phyloP scores from a whole-genome alignment of 2,113 vertebrate species.

The Oncorhynchus clarkii region DNA sequence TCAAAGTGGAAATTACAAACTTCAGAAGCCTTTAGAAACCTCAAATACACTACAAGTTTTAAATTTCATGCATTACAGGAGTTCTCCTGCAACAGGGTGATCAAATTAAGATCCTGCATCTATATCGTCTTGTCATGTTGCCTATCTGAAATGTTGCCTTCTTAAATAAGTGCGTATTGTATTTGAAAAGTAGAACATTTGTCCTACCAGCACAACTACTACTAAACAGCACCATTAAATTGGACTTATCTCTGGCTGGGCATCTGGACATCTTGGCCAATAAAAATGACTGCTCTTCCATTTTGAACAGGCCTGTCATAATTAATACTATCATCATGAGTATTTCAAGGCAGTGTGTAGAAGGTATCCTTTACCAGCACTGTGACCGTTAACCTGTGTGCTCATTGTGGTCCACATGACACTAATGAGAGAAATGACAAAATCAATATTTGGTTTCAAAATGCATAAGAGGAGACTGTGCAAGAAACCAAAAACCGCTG shows the following conservation, averaged over 20 bases:
- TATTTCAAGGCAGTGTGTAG: neutral
- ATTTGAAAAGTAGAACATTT: neutral
- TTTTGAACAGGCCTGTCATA: neutral
- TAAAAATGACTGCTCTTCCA: neutral
- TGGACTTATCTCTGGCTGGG: neutral
- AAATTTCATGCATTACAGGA: too few relatives aligned
- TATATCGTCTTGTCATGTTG: too few relatives aligned
- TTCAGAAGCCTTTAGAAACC: too few relatives aligned
- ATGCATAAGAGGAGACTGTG: neutral
- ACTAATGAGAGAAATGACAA: neutral
- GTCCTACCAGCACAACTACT: neutral
- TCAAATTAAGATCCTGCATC: too few relatives aligned
- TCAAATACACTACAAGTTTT: too few relatives aligned
- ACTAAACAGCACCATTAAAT: neutral
- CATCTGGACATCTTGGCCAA: neutral
- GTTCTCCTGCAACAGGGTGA: too few relatives aligned
- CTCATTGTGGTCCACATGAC: neutral
- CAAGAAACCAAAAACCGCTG: neutral
- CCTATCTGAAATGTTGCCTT: too few relatives aligned
- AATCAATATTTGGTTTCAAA: neutral
- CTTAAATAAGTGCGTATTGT: too few relatives aligned
- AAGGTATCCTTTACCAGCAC: neutral
- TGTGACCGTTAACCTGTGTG: constrained; percentile 1
- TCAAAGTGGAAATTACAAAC: too few relatives aligned
- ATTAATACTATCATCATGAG: neutral